Conservation (phyloP, 2,888 invertebrate species). For the Protonemura montana region DNA sequence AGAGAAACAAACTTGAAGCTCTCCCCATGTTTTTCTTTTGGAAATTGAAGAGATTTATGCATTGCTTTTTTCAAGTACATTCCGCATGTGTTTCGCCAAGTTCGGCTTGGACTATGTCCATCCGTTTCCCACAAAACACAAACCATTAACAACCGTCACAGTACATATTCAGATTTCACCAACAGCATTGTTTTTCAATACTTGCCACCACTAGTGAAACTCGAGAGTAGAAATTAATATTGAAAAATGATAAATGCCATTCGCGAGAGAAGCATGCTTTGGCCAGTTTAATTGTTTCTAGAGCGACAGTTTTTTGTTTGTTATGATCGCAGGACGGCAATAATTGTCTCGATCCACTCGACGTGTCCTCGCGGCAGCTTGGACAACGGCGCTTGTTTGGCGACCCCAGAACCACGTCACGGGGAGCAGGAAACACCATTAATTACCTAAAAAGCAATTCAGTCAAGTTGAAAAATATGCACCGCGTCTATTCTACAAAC, state of each 20-base stretch:
- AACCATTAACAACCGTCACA: not conserved
- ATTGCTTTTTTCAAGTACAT: too few species aligned
- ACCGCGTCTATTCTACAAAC: constrained; percentile 35
- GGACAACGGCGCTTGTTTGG: not conserved
- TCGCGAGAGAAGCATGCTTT: constrained; percentile 42
- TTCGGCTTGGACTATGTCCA: not conserved
- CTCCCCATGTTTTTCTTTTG: too few species aligned
- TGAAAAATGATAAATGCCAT: constrained; percentile 50
- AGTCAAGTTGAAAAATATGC: constrained; percentile 45
- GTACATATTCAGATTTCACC: not conserved
- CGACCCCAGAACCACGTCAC: not conserved
- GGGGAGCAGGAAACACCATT: constrained; percentile 45
- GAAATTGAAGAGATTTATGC: too few species aligned
- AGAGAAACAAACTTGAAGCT: too few species aligned
- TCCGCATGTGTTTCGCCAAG: too few species aligned
- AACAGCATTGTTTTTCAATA: constrained; percentile 9
- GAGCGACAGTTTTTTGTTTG: constrained; percentile 9
- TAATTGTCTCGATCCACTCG: not conserved
- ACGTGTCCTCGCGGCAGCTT: not conserved
- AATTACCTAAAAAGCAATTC: constrained; percentile 50
- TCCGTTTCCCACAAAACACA: not conserved
- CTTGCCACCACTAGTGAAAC: not conserved
- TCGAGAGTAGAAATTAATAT: constrained; percentile 23
- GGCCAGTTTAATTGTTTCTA: constrained; percentile 48
- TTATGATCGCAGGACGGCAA: not conserved